These are phyloP conservation scores for Dasyornis broadbenti DNA, from an alignment of 2,113 vertebrate genomes.

Conservation along the genomic window DNA sequence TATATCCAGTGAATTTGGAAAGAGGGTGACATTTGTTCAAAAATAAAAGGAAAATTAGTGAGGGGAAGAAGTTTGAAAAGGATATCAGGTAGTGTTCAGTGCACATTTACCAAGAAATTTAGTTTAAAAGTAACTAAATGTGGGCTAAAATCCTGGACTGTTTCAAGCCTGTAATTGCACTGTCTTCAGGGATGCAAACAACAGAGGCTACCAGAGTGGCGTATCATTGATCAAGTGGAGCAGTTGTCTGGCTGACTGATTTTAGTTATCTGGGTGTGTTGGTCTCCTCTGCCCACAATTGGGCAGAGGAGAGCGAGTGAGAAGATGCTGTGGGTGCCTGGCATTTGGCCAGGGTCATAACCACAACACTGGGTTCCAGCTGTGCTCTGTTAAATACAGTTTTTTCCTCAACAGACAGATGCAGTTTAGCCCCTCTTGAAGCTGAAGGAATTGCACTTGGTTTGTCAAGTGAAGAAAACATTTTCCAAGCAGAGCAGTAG, in stretches of 20 bases:
- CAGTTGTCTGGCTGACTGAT: background rate
- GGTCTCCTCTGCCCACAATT: too few species aligned
- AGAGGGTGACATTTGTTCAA: background rate
- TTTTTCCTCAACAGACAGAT: background rate
- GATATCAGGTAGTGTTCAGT: background rate
- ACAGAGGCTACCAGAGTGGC: background rate
- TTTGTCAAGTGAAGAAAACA: constrained; percentile 25
- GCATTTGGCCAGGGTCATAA: too few species aligned
- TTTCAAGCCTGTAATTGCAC: background rate
- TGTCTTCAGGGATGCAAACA: background rate
- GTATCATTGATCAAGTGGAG: background rate
- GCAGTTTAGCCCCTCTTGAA: background rate
- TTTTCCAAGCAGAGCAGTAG: background rate
- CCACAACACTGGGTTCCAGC: background rate
- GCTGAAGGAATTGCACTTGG: background rate
- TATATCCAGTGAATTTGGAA: background rate
- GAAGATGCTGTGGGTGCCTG: too few species aligned
- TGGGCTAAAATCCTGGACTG: background rate
- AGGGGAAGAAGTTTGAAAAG: background rate
- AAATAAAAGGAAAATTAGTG: background rate
- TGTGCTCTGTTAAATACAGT: background rate
- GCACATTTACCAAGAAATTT: background rate
- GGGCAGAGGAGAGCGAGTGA: too few species aligned
- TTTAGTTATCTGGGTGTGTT: background rate
- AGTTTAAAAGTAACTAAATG: background rate